Evolutionary conservation across 92 coral and sea anemone species (phyloP).

Genomic region (Plumapathes pennacea): DNA sequence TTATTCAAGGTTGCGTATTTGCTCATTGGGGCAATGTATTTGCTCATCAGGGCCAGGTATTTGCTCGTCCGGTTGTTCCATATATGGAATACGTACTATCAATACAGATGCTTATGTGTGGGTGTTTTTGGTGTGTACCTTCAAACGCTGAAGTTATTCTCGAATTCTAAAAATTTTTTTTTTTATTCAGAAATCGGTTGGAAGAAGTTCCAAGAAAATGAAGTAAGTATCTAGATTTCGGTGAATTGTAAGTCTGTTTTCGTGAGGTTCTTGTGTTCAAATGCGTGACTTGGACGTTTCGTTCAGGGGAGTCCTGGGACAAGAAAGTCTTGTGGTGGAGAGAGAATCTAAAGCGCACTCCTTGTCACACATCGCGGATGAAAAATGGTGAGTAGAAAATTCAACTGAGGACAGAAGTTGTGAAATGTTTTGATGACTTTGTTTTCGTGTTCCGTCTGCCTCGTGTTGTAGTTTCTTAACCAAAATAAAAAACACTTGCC

Average conservation of each 20-base stretch:
- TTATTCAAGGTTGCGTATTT: too few relatives aligned
- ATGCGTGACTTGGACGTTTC: not conserved
- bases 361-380: conserved; percentile 47
- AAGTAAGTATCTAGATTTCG: conserved; percentile 9
- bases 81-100: too few relatives aligned
- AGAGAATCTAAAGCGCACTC: conserved; percentile 73
- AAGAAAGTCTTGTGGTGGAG: conserved; percentile 60
- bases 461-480: not conserved
- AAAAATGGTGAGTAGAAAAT: conserved; percentile 45
- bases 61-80: too few relatives aligned
- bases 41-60: too few relatives aligned
- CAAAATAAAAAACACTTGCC: not conserved
- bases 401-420: not conserved
- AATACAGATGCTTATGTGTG: too few relatives aligned
- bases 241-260: not conserved
- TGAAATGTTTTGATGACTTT: not conserved
- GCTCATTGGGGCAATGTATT: too few relatives aligned
- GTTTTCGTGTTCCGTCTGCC: not conserved
- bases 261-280: not conserved
- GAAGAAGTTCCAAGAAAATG: conserved; percentile 30
- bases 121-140: too few relatives aligned
- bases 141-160: too few relatives aligned
- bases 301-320: conserved; percentile 30
- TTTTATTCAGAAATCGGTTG: conserved; percentile 18
- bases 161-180: too few relatives aligned